Evolutionary conservation across 2,797 vertebrate genomes (phyloP).

Genomic region (Acipenser transmontanus): DNA sequence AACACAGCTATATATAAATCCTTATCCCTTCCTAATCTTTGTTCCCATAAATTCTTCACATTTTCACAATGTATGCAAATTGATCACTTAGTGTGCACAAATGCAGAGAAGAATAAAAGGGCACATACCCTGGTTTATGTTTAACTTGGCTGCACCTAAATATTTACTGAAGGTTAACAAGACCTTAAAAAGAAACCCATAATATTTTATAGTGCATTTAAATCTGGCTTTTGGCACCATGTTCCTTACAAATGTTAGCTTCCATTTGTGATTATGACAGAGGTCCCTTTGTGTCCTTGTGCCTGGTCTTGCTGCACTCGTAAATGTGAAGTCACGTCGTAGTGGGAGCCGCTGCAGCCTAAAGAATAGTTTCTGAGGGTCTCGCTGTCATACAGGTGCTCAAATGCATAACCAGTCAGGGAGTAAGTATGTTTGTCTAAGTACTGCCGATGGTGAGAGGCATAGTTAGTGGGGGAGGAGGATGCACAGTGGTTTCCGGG

Average conservation of each 20-base stretch:
- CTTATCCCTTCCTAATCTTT: too few species aligned
- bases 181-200: constrained; percentile 32
- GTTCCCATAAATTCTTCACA: constrained; percentile 1
- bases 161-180: constrained; percentile 29
- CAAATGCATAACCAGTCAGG: constrained; percentile 83
- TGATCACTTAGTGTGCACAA: constrained; percentile 1
- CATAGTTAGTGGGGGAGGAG: constrained; percentile 73
- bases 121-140: constrained; percentile 10
- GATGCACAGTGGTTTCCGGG: constrained; percentile 59
- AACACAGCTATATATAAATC: too few species aligned
- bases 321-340: constrained; percentile 82
- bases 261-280: constrained; percentile 94
- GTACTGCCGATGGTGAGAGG: constrained; percentile 74
- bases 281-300: constrained; percentile 86
- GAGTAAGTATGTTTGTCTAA: constrained; percentile 89
- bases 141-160: constrained; percentile 27
- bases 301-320: constrained; percentile 79
- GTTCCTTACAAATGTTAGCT: constrained; percentile 72
- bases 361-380: constrained; percentile 80
- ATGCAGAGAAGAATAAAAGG: constrained; percentile 2
- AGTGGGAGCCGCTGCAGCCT: constrained; percentile 75
- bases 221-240: constrained; percentile 15
- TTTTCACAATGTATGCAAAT: constrained; percentile 6
- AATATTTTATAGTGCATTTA: constrained; percentile 36
- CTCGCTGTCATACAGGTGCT: constrained; percentile 87